Evolutionary conservation across 2,113 vertebrate genomes (phyloP).

Genomic region (Lanius ludovicianus): DNA sequence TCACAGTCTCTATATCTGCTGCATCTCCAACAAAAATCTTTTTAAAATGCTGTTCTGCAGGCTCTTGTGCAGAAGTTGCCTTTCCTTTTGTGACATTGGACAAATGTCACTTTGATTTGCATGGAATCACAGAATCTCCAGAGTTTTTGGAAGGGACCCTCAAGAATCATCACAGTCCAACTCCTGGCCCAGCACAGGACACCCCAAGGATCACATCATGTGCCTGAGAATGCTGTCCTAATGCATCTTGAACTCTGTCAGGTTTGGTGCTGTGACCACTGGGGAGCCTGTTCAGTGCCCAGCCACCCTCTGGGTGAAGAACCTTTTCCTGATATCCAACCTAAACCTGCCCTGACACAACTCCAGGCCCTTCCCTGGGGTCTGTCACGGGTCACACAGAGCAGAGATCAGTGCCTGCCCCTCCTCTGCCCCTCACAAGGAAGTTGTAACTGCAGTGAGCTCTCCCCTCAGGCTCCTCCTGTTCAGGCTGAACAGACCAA

Average conservation of each 20-base stretch:
- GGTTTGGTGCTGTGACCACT: neutral
- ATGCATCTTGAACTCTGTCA: neutral
- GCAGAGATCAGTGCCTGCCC: neutral
- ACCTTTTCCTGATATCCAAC: neutral
- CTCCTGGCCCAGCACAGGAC: neutral
- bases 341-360: neutral
- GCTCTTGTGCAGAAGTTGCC: neutral
- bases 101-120: neutral
- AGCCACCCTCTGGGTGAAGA: neutral
- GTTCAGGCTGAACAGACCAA: neutral
- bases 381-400: neutral
- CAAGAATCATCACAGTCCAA: neutral
- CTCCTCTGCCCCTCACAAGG: neutral
- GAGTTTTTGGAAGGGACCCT: neutral
- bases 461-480: neutral
- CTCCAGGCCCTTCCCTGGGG: neutral
- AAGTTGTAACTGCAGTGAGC: neutral
- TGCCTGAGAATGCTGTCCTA: neutral
- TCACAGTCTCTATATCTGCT: accelerated
- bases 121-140: neutral
- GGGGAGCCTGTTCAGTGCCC: neutral
- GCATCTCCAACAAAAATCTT: neutral
- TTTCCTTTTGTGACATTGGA: accelerated
- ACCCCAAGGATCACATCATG: neutral
- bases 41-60: neutral